A percentile compares a stretch with the other conserved stretches of the same genome.
Evolutionary conservation across 2,797 vertebrate species (phyloP).

Genomic region (Sebastes iracundus): DNA sequence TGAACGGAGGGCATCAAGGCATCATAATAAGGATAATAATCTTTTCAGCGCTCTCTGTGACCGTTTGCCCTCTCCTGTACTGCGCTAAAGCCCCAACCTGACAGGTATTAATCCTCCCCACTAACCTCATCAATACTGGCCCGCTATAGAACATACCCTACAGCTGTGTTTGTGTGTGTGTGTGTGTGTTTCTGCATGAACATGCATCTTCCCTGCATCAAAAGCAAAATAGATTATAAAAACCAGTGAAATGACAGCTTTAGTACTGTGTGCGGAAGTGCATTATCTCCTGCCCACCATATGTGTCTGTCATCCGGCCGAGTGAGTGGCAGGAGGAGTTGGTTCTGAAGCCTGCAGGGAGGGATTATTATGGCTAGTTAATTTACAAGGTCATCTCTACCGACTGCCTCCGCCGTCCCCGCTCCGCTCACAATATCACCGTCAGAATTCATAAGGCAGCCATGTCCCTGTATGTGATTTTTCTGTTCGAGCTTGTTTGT

Average conservation of each 20-base stretch:
- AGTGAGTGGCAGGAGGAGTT: conserved; percentile 63
- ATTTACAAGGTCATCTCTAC: conserved; percentile 77
- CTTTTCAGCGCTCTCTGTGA: conserved; percentile 64
- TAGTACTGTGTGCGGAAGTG: conserved; percentile 30
- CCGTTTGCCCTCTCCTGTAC: conserved; percentile 71
- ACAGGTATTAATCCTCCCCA: conserved; percentile 66
- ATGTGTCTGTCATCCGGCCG: conserved; percentile 35
- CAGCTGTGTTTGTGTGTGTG: background rate
- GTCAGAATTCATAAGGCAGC: conserved; percentile 7
- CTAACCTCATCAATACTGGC: conserved; percentile 65
- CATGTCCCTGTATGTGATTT: background rate
- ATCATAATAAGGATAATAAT: conserved; percentile 73
- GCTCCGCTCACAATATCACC: conserved; percentile 16
- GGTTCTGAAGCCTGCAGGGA: conserved; percentile 44
- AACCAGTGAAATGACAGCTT: conserved; percentile 32
- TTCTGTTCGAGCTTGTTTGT: background rate
- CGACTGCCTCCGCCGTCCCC: conserved; percentile 34
- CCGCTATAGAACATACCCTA: conserved; percentile 34
- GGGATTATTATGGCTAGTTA: conserved; percentile 74
- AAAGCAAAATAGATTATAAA: conserved; percentile 26
- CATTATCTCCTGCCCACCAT: conserved; percentile 31
- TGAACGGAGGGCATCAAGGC: conserved; percentile 41
- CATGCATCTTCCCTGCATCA: conserved; percentile 15
- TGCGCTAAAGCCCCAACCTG: conserved; percentile 52
- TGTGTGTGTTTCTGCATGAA: background rate